These are phyloP conservation scores for Acronicta psi DNA, from an alignment of 2,888 invertebrate genomes.

Conservation along the genomic window DNA sequence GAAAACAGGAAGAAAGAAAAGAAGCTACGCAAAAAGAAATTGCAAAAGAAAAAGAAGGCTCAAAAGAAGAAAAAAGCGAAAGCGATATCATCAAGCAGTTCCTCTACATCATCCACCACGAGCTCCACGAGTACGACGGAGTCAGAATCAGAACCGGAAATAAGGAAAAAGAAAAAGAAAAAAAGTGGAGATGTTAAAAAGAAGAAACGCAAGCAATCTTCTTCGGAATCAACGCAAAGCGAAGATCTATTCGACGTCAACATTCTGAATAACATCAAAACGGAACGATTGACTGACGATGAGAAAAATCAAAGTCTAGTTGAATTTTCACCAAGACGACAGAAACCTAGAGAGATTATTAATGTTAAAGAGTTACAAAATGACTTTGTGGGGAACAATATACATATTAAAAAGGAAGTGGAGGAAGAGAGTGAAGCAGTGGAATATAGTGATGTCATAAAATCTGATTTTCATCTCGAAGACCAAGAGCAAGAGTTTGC, in stretches of 20 bases:
- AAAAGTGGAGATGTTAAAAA: conserved; percentile 58
- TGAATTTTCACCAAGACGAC: conserved; percentile 75
- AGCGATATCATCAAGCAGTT: conserved; percentile 66
- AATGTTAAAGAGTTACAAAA: conserved; percentile 84
- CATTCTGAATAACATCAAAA: conserved; percentile 83
- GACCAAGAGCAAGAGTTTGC: conserved; percentile 42
- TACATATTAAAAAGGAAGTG: conserved; percentile 77
- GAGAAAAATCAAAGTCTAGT: conserved; percentile 71
- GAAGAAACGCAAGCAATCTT: conserved; percentile 69
- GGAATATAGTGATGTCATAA: conserved; percentile 8
- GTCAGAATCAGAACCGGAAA: conserved; percentile 58
- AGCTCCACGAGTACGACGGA: conserved; percentile 55
- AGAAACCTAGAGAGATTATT: conserved; percentile 79
- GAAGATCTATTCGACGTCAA: conserved; percentile 81
- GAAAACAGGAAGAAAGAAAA: conserved; percentile 72
- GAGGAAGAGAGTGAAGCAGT: conserved; percentile 53
- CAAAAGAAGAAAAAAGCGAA: conserved; percentile 74
- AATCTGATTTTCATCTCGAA: conserved; percentile 17
- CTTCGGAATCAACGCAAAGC: conserved; percentile 71
- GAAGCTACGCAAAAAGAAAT: conserved; percentile 76
- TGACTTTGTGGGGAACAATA: conserved; percentile 80
- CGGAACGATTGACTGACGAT: conserved; percentile 80
- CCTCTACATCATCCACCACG: conserved; percentile 51
- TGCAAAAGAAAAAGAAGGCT: conserved; percentile 73
- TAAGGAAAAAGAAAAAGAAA: conserved; percentile 57